Conservation (phyloP, 2,888 invertebrate genomes). For the Napeogenes sylphis region DNA sequence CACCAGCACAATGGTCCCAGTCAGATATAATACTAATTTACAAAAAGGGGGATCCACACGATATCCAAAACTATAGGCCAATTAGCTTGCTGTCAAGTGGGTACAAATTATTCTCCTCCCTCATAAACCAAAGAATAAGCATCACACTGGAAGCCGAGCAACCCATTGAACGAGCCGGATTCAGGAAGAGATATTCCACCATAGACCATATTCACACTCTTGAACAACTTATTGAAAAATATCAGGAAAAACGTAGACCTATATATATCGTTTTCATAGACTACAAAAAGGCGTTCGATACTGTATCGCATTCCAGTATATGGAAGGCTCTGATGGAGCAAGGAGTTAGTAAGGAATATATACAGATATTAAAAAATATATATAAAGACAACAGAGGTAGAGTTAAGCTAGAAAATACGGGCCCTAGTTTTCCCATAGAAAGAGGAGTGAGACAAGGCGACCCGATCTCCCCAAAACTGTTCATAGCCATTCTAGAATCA, state of each 20-base stretch:
- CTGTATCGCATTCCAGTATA: background rate
- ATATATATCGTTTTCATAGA: too few relatives aligned
- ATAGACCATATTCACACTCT: too few relatives aligned
- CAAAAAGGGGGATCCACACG: background rate
- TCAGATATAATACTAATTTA: background rate
- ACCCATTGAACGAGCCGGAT: background rate
- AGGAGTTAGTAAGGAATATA: slow-evolving; percentile 6
- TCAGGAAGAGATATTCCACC: too few relatives aligned
- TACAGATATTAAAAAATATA: slow-evolving; percentile 4
- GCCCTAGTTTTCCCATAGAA: slow-evolving; percentile 2
- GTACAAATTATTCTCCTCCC: slow-evolving; percentile 6
- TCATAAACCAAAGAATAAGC: slow-evolving; percentile 6
- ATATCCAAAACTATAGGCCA: background rate
- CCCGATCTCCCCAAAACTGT: background rate
- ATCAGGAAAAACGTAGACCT: too few relatives aligned
- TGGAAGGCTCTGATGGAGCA: slow-evolving; percentile 3
- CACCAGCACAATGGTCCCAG: too few relatives aligned
- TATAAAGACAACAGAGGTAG: slow-evolving; percentile 8
- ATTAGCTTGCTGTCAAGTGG: background rate
- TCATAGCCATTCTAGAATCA: background rate
- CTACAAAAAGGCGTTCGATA: too few relatives aligned
- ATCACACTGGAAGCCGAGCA: background rate
- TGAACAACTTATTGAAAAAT: too few relatives aligned
- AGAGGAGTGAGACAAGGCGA: background rate
- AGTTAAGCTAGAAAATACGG: slow-evolving; percentile 2